Percentiles rank a stretch among this genome's conserved stretches.
These are phyloP conservation scores for Lochmaea crataegi DNA, from an alignment of 2,888 invertebrate species.

Conservation along the genomic window DNA sequence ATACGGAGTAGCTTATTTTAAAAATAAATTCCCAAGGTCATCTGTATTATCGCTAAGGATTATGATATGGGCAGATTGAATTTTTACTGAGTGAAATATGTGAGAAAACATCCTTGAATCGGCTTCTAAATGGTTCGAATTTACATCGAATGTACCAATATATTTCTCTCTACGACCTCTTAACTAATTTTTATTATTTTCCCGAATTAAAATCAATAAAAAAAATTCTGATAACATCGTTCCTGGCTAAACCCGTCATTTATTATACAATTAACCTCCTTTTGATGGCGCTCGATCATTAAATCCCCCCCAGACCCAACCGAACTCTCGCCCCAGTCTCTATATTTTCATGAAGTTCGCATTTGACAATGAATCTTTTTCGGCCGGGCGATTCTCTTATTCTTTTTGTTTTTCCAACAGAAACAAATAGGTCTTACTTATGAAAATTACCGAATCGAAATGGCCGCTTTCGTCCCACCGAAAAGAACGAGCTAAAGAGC, in stretches of 20 bases:
- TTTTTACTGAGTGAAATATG: too few species aligned
- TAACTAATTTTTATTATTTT: too few species aligned
- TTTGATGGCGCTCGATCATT: background rate
- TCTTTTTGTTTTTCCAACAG: slow-evolving; percentile 17
- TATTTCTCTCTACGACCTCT: too few species aligned
- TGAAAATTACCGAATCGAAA: slow-evolving; percentile 30
- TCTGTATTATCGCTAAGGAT: too few species aligned
- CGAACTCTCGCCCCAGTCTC: background rate
- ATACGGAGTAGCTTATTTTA: too few species aligned
- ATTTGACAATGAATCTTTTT: slow-evolving; percentile 19
- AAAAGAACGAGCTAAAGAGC: slow-evolving; percentile 7
- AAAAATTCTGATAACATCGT: background rate
- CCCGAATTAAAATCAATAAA: background rate
- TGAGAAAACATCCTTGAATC: too few species aligned
- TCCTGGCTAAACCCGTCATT: background rate
- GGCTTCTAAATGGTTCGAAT: too few species aligned
- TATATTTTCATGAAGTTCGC: slow-evolving; percentile 12
- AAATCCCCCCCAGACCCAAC: background rate
- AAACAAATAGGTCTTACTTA: slow-evolving; percentile 22
- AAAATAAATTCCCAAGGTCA: too few species aligned
- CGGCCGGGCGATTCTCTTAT: slow-evolving; percentile 14
- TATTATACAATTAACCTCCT: background rate
- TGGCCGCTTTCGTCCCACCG: slow-evolving; percentile 13
- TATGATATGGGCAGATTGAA: too few species aligned
- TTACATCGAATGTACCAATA: too few species aligned